These are phyloP conservation scores for Acleris literana DNA, from an alignment of 2,888 invertebrate species.

Conservation along the genomic window DNA sequence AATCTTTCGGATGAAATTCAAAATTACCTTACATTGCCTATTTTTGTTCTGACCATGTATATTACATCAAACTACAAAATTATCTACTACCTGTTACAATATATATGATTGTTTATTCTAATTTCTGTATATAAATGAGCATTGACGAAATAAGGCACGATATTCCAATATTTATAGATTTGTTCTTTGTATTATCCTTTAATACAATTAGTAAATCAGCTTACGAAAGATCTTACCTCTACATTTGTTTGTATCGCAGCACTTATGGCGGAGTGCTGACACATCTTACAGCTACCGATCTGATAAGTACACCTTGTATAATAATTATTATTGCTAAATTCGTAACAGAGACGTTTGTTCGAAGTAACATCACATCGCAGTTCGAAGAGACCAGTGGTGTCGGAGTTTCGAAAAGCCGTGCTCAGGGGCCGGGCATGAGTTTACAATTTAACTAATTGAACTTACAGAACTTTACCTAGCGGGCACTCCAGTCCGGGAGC, in stretches of 20 bases:
- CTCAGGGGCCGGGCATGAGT: conserved; percentile 50
- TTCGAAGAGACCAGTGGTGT: conserved; percentile 65
- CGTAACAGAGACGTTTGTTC: conserved; percentile 64
- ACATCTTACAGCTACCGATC: conserved; percentile 54
- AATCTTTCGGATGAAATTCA: conserved; percentile 23
- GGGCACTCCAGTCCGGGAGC: conserved; percentile 22
- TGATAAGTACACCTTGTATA: conserved; percentile 57
- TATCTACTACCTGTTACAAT: conserved; percentile 44
- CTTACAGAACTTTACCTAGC: conserved; percentile 13
- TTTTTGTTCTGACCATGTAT: conserved; percentile 32
- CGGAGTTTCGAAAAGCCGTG: conserved; percentile 82
- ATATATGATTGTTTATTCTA: conserved; percentile 51
- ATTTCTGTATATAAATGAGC: conserved; percentile 59
- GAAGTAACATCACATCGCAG: conserved; percentile 61
- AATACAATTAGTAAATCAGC: conserved; percentile 19
- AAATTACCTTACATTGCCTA: conserved; percentile 40
- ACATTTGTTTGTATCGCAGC: conserved; percentile 59
- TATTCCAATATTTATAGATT: conserved; percentile 54
- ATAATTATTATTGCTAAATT: conserved; percentile 64
- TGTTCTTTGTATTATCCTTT: conserved; percentile 45
- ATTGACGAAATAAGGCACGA: conserved; percentile 63
- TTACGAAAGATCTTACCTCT: conserved; percentile 48
- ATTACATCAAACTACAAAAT: conserved; percentile 45
- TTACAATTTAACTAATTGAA: conserved; percentile 16
- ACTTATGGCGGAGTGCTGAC: conserved; percentile 79